Conservation (phyloP, 37 sponge, comb jelly and placozoan species). For the Dysidea cf. avara region DNA sequence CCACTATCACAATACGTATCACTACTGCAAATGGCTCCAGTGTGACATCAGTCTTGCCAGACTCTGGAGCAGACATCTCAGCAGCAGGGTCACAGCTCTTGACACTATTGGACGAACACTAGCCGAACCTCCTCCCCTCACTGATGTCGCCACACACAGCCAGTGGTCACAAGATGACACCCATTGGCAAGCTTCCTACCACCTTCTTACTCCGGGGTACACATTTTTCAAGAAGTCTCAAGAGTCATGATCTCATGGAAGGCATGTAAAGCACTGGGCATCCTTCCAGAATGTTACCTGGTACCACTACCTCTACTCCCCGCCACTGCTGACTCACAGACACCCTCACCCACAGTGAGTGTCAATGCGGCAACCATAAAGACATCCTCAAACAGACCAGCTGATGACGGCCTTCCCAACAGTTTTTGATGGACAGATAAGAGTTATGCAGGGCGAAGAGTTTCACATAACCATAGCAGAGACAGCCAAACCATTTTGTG, state of each 20-base stretch:
- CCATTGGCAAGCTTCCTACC: constrained; percentile 17
- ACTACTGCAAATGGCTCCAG: constrained; percentile 3
- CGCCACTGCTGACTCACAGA: too few species aligned
- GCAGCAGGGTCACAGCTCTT: too few species aligned
- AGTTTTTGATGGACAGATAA: constrained; percentile 2
- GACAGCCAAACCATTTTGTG: too few species aligned
- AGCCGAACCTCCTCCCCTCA: constrained; percentile 22
- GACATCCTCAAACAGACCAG: too few species aligned
- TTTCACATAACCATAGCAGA: constrained; percentile 17
- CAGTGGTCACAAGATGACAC: constrained; percentile 8
- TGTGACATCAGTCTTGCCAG: too few species aligned
- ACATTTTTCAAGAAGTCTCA: constrained; percentile 13
- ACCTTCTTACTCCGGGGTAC: not conserved
- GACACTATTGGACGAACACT: too few species aligned
- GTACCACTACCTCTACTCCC: not conserved
- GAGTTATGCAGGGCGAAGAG: constrained; percentile 10
- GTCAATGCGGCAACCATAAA: too few species aligned
- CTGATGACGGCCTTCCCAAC: not conserved
- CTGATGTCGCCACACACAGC: not conserved
- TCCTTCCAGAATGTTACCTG: constrained; percentile 16
- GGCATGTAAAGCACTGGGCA: not conserved
- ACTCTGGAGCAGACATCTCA: too few species aligned
- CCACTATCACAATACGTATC: constrained; percentile 21
- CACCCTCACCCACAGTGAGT: too few species aligned
- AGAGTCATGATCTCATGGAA: constrained; percentile 8